Evolutionary conservation across 2,113 vertebrate genomes (phyloP).

Genomic region (Eonycteris spelaea): DNA sequence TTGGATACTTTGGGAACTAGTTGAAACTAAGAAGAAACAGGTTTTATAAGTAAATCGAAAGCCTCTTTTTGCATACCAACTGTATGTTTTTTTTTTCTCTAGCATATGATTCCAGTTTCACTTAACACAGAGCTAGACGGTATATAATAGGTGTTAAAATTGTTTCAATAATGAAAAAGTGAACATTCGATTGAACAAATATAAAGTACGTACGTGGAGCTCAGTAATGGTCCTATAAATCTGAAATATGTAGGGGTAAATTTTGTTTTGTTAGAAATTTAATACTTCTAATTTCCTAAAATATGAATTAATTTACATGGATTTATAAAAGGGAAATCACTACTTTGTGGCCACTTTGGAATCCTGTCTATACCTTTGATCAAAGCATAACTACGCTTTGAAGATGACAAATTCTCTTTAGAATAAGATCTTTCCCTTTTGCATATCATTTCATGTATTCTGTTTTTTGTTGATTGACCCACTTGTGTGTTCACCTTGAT

Average conservation of each 20-base stretch:
- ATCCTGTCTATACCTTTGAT: conserved; percentile 19
- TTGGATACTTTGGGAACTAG: neutral
- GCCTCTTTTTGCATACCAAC: neutral
- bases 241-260: neutral
- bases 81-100: neutral
- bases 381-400: neutral
- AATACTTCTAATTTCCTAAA: conserved; percentile 39
- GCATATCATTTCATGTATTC: neutral
- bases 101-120: conserved; percentile 4
- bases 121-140: neutral
- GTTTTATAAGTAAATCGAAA: neutral
- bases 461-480: neutral
- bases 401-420: conserved; percentile 34
- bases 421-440: conserved; percentile 2
- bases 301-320: neutral
- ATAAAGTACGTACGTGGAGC: neutral
- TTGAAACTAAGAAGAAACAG: neutral
- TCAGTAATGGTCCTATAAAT: neutral
- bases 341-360: neutral
- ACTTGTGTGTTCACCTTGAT: neutral
- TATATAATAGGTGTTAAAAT: neutral
- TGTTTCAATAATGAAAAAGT: conserved; percentile 10
- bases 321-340: conserved; percentile 42
- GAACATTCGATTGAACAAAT: conserved; percentile 11
- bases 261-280: conserved; percentile 39